These are phyloP conservation scores for Myotis myotis DNA, from an alignment of 2,797 vertebrate species.

Conservation along the genomic window DNA sequence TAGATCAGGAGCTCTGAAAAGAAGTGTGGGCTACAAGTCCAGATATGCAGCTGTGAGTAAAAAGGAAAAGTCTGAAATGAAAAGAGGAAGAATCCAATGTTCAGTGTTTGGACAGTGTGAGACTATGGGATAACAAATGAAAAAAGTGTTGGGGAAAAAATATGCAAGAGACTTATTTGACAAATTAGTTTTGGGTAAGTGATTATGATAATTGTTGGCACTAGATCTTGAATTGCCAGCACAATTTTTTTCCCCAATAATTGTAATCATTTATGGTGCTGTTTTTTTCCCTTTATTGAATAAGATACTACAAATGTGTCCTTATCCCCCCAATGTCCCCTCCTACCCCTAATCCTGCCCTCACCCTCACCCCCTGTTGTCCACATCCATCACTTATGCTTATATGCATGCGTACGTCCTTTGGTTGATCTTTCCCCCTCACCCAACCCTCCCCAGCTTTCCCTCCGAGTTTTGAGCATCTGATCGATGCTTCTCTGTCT, in stretches of 20 bases:
- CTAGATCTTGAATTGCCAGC: background rate
- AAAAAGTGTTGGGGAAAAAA: constrained; percentile 21
- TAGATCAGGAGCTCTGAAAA: background rate
- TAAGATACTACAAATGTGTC: too few species aligned
- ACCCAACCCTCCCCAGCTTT: too few species aligned
- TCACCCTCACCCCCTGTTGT: too few species aligned
- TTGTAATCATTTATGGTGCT: too few species aligned
- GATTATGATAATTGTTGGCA: background rate
- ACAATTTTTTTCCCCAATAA: background rate
- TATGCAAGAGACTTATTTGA: background rate
- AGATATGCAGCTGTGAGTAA: background rate
- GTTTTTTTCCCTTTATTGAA: too few species aligned
- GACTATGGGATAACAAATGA: background rate
- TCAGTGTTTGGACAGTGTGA: background rate
- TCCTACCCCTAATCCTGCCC: too few species aligned
- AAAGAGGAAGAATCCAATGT: background rate
- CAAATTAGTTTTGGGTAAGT: constrained; percentile 25
- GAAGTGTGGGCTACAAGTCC: background rate
- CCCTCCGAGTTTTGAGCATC: too few species aligned
- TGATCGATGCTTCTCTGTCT: too few species aligned
- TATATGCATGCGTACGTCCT: too few species aligned
- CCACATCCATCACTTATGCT: too few species aligned
- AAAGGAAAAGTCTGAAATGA: background rate
- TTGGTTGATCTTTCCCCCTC: too few species aligned
- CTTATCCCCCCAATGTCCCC: too few species aligned